Percentiles rank a stretch among this genome's conserved stretches.
phyloP scores from a whole-genome alignment of 2,113 vertebrate genomes.

The Clarias magur region DNA sequence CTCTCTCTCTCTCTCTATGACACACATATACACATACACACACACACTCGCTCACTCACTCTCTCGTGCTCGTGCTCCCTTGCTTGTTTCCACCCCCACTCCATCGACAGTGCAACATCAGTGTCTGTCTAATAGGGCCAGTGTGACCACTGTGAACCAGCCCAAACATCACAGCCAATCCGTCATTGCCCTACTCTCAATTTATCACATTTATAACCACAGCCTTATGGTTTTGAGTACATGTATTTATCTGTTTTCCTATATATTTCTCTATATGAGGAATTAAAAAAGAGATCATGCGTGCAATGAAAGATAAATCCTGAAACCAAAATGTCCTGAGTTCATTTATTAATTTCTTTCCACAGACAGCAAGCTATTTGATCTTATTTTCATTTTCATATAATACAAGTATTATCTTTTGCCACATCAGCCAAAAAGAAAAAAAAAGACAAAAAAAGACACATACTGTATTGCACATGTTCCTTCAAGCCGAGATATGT shows the following conservation, averaged over 20 bases:
- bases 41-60: constrained; percentile 22
- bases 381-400: not conserved
- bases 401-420: not conserved
- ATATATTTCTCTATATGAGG: not conserved
- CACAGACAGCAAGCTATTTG: not conserved
- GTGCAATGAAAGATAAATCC: not conserved
- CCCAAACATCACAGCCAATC: constrained; percentile 30
- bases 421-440: not conserved
- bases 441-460: too few relatives aligned
- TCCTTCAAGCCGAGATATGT: not conserved
- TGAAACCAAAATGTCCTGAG: too few relatives aligned
- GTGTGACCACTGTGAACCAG: constrained; percentile 37
- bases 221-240: not conserved
- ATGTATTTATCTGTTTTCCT: not conserved
- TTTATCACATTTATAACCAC: not conserved
- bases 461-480: not conserved
- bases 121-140: constrained; percentile 42
- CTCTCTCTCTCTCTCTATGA: not conserved
- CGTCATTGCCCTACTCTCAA: constrained; percentile 6
- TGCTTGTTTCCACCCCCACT: constrained; percentile 22
- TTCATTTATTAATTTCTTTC: not conserved
- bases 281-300: not conserved
- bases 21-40: not conserved
- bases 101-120: constrained; percentile 42
- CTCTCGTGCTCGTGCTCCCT: constrained; percentile 20